Evolutionary conservation across 2,113 vertebrate genomes (phyloP).

Genomic region (Trochalopteron elliotii): DNA sequence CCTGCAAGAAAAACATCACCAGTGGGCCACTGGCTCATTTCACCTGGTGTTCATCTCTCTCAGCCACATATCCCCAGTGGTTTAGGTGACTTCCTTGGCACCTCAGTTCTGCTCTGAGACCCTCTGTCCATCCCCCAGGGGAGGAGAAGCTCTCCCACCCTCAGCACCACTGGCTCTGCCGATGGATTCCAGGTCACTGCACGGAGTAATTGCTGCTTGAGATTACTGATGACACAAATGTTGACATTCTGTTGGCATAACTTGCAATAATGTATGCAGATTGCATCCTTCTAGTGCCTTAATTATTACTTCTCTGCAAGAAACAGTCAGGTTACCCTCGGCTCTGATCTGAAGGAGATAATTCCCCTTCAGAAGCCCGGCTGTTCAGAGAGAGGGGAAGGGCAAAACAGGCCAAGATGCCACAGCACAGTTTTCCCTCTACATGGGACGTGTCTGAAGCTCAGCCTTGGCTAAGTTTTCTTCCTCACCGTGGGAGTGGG

Average conservation of each 20-base stretch:
- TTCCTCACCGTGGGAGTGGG: background rate
- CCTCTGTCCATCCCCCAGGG: background rate
- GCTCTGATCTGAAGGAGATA: constrained; percentile 73
- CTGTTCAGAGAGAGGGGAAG: constrained; percentile 28
- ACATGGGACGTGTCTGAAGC: background rate
- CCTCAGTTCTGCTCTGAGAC: background rate
- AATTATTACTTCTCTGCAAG: constrained; percentile 78
- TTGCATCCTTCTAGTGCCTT: constrained; percentile 77
- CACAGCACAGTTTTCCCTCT: background rate
- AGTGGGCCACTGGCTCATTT: background rate
- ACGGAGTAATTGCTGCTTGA: constrained; percentile 72
- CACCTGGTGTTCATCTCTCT: background rate
- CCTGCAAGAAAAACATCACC: background rate
- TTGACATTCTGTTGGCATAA: constrained; percentile 85
- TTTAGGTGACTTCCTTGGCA: background rate
- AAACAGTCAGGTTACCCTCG: constrained; percentile 76
- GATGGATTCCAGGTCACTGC: constrained; percentile 61
- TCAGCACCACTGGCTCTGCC: constrained; percentile 15
- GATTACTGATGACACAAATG: constrained; percentile 79
- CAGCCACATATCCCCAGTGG: background rate
- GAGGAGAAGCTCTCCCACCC: constrained; percentile 18
- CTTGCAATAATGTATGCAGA: constrained; percentile 83
- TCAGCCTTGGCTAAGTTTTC: background rate
- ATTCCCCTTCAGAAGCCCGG: constrained; percentile 13
- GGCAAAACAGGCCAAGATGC: background rate